Percentiles rank a stretch among this genome's conserved stretches.
Conservation (phyloP, 2,888 invertebrate genomes). For the Pocota personata region DNA sequence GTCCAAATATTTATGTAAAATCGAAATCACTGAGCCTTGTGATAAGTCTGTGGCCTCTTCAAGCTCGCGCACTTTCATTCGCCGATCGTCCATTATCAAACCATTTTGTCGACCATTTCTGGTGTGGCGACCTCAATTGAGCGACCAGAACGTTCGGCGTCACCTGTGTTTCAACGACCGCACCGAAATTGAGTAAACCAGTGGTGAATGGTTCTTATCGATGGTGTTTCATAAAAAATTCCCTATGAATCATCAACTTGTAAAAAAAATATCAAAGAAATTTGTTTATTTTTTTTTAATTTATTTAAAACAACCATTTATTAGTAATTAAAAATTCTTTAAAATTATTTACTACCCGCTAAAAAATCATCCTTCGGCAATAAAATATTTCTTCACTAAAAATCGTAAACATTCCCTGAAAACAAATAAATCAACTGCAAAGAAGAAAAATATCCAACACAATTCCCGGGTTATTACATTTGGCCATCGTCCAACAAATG, state of each 20-base stretch:
- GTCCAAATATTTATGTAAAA: no score
- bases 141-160: no score
- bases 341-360: slow-evolving; percentile 8
- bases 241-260: neutral
- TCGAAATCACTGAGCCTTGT: no score
- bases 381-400: slow-evolving; percentile 2
- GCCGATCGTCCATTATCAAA: no score
- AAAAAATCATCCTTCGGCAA: neutral
- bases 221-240: no score
- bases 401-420: slow-evolving; percentile 33
- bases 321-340: neutral
- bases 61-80: no score
- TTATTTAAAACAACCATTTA: slow-evolving; percentile 9
- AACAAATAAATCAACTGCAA: slow-evolving; percentile 53
- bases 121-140: no score
- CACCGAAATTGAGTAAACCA: no score
- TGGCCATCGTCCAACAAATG: slow-evolving; percentile 44
- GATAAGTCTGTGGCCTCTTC: no score
- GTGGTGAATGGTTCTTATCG: no score
- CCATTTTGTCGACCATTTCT: no score
- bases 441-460: neutral
- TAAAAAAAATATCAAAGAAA: neutral
- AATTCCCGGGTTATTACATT: slow-evolving; percentile 48
- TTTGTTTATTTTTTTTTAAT: neutral
- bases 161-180: no score